Evolutionary conservation across 2,888 invertebrate genomes (phyloP).

Genomic region (Prosapia bicincta): DNA sequence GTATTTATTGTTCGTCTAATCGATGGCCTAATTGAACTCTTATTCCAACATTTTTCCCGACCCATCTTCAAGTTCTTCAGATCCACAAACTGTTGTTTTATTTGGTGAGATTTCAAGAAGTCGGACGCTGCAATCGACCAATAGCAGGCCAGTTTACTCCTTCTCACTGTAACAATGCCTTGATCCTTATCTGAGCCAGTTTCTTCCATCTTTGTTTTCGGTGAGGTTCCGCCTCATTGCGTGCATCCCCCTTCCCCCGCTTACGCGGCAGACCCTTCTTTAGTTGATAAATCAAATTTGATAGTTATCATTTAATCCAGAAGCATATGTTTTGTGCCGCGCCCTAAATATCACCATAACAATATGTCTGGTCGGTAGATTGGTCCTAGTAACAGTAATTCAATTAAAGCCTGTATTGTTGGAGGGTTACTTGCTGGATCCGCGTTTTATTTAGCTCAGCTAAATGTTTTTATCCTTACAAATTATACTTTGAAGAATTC

Average conservation of each 20-base stretch:
- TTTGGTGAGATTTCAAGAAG: background rate
- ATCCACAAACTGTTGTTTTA: background rate
- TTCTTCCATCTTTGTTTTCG: background rate
- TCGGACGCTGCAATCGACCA: background rate
- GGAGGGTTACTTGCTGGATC: background rate
- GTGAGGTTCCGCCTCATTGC: background rate
- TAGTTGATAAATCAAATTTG: constrained; percentile 15
- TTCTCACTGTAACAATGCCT: background rate
- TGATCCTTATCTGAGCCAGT: background rate
- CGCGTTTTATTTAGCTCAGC: no score
- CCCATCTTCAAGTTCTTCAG: background rate
- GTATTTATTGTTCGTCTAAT: no score
- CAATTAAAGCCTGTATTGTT: background rate
- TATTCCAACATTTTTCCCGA: background rate
- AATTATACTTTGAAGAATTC: no score
- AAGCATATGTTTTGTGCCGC: constrained; percentile 14
- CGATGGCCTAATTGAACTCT: no score
- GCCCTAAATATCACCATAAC: constrained; percentile 16
- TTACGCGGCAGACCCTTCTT: background rate
- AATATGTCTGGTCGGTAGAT: background rate
- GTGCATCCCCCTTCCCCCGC: background rate
- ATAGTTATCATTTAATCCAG: constrained; percentile 23
- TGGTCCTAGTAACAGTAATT: background rate
- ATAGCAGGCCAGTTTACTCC: background rate
- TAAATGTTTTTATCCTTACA: no score